Evolutionary conservation across 2,888 invertebrate genomes (phyloP).

Genomic region (Ectropis crepuscularia): DNA sequence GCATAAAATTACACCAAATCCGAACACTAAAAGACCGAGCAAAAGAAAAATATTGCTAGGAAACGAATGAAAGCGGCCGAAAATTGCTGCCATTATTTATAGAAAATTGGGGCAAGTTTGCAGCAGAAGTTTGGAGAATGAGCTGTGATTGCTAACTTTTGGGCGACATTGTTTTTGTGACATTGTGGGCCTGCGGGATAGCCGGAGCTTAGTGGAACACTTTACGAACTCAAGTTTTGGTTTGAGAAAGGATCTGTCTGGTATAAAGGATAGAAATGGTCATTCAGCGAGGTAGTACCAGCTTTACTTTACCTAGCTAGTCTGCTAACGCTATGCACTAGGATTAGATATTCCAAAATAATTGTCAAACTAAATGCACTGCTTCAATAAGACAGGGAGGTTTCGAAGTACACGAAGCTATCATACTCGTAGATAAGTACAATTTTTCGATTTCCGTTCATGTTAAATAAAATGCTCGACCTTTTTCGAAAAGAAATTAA

Average conservation of each 20-base stretch:
- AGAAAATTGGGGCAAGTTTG: constrained; percentile 41
- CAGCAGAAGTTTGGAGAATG: constrained; percentile 35
- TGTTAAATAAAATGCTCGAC: too few species aligned
- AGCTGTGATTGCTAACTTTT: constrained; percentile 36
- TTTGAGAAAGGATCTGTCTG: not conserved
- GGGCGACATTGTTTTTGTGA: constrained; percentile 21
- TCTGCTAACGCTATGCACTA: too few species aligned
- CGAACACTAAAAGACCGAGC: not conserved
- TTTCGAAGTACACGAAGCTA: too few species aligned
- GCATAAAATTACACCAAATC: constrained; percentile 3
- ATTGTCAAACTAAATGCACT: too few species aligned
- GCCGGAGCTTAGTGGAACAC: constrained; percentile 7
- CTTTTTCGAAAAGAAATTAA: too few species aligned
- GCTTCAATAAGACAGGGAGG: too few species aligned
- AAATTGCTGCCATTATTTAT: constrained; percentile 42
- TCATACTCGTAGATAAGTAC: too few species aligned
- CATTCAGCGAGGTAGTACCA: too few species aligned
- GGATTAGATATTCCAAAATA: too few species aligned
- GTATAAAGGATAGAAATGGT: not conserved
- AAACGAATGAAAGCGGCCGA: constrained; percentile 38
- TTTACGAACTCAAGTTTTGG: not conserved
- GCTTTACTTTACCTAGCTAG: too few species aligned
- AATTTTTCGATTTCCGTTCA: too few species aligned
- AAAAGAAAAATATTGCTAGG: constrained; percentile 37
- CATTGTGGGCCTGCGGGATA: not conserved